Conservation (phyloP, 1,140 invertebrate genomes). For the Drosophila hydei region DNA sequence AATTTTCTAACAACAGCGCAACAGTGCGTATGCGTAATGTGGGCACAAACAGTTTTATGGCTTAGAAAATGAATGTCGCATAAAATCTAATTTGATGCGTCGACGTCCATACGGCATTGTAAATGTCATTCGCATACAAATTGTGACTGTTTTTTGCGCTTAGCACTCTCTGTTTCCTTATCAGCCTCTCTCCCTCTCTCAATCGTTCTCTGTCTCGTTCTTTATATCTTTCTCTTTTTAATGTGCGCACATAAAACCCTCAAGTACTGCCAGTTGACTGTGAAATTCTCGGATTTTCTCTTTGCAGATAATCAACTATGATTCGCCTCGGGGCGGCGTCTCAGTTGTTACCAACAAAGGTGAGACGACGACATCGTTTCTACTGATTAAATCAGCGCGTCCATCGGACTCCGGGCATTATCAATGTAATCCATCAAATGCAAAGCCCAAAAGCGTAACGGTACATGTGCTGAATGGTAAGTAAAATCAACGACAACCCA, state of each 20-base stretch:
- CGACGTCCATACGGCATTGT: constrained; percentile 38
- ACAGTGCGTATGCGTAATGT: constrained; percentile 80
- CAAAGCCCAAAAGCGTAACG: constrained; percentile 93
- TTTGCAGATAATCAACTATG: constrained; percentile 94
- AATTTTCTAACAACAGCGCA: constrained; percentile 67
- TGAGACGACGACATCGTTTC: constrained; percentile 90
- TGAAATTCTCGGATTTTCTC: constrained; percentile 15
- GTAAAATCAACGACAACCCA: constrained; percentile 84
- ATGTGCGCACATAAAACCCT: constrained; percentile 39
- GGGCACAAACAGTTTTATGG: constrained; percentile 64
- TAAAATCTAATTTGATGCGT: constrained; percentile 50
- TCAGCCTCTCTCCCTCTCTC: not conserved
- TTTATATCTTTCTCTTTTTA: constrained; percentile 18
- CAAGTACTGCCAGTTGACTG: constrained; percentile 17
- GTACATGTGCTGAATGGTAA: constrained; percentile 96
- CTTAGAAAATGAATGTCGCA: constrained; percentile 68
- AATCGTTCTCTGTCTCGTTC: not conserved
- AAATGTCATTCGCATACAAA: constrained; percentile 62
- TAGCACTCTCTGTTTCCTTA: constrained; percentile 24
- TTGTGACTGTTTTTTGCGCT: constrained; percentile 42
- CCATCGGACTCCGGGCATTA: constrained; percentile 91
- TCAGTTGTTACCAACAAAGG: constrained; percentile 91
- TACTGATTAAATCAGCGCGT: constrained; percentile 90
- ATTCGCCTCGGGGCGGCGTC: constrained; percentile 92
- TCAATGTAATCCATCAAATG: constrained; percentile 93